Percentiles rank a stretch among this genome's conserved stretches.
These are phyloP conservation scores for Pangasius sanitwongsei DNA, from an alignment of 2,797 vertebrate species.

Conservation along the genomic window DNA sequence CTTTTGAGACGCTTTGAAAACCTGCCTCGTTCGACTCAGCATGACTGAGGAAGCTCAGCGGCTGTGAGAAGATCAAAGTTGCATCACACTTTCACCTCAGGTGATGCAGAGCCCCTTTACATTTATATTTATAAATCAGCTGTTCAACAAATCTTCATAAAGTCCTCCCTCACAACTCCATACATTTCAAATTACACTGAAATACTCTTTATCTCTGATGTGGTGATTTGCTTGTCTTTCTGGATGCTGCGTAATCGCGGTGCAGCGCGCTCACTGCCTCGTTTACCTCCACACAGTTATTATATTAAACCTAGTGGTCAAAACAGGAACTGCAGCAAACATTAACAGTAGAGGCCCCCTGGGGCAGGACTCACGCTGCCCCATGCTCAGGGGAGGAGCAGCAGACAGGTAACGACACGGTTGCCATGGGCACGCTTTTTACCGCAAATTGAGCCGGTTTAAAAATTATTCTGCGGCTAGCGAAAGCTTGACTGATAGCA, in stretches of 20 bases:
- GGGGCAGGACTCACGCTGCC: neutral
- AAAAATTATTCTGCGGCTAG: neutral
- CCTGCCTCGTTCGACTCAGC: neutral
- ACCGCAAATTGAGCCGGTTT: neutral
- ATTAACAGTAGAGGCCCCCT: neutral
- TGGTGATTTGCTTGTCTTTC: neutral
- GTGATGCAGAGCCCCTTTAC: neutral
- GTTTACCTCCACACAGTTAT: neutral
- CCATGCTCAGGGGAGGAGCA: neutral
- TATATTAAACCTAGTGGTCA: neutral
- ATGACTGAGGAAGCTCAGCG: neutral
- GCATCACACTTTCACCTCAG: neutral
- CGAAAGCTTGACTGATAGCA: no score
- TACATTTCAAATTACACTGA: neutral
- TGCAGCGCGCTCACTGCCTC: no score
- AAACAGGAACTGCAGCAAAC: neutral
- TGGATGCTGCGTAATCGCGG: neutral
- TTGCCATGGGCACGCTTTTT: neutral
- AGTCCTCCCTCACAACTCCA: neutral
- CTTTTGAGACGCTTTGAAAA: neutral
- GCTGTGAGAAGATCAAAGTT: neutral
- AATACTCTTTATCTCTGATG: neutral
- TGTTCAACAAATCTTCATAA: neutral
- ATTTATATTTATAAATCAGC: neutral
- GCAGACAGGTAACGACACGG: neutral